These are phyloP conservation scores for Brachypalpus laphriformis DNA, from an alignment of 2,888 invertebrate species.

Conservation along the genomic window DNA sequence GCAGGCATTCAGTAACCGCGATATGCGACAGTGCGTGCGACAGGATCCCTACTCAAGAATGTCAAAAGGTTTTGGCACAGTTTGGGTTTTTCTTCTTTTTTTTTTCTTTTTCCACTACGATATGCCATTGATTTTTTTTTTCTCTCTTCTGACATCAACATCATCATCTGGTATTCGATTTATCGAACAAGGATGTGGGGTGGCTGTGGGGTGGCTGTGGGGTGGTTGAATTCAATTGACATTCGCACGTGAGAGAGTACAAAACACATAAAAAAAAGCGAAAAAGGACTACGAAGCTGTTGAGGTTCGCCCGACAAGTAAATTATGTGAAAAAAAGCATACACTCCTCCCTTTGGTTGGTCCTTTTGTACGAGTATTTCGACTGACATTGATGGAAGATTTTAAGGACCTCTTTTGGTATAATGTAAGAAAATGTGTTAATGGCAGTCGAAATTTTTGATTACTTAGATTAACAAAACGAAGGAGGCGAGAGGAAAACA, in stretches of 20 bases:
- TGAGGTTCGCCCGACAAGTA: constrained; percentile 23
- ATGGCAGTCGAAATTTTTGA: constrained; percentile 38
- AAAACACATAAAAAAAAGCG: too few relatives aligned
- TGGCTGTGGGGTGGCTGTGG: too few relatives aligned
- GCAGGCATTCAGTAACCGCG: constrained; percentile 23
- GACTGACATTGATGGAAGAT: constrained; percentile 33
- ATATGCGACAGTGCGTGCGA: constrained; percentile 47
- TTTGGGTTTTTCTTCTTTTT: not conserved
- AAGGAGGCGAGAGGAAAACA: not conserved
- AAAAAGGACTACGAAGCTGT: not conserved
- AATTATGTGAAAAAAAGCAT: constrained; percentile 3
- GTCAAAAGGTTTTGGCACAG: constrained; percentile 48
- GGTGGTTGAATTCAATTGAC: not conserved
- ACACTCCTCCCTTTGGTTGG: not conserved
- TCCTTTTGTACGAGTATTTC: constrained; percentile 7
- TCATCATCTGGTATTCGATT: constrained; percentile 65
- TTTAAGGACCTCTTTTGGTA: constrained; percentile 22
- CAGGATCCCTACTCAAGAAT: constrained; percentile 45
- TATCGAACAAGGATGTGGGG: constrained; percentile 11
- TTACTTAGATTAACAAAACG: constrained; percentile 1
- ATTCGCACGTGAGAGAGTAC: not conserved
- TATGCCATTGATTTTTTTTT: constrained; percentile 47
- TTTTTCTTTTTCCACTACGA: not conserved
- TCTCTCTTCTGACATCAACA: constrained; percentile 54
- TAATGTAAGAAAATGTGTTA: constrained; percentile 25